Evolutionary conservation across 2,888 invertebrate genomes (phyloP).

Genomic region (Acleris cristana): DNA sequence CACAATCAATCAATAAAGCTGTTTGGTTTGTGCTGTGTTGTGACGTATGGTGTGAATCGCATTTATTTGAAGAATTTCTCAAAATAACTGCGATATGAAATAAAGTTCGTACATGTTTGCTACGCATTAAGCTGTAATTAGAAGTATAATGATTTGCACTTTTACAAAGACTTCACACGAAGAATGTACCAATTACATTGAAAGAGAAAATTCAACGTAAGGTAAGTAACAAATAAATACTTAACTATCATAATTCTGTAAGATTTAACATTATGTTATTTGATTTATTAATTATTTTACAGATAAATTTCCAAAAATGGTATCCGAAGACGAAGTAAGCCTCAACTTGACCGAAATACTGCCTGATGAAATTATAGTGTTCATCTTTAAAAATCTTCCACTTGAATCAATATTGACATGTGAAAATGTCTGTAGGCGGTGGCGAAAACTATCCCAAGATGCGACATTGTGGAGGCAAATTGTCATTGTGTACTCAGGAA

Average conservation of each 20-base stretch:
- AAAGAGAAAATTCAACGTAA: slow-evolving; percentile 7
- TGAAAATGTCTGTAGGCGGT: slow-evolving; percentile 66
- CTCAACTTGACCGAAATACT: slow-evolving; percentile 46
- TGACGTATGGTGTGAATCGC: slow-evolving; percentile 30
- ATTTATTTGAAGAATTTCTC: slow-evolving; percentile 29
- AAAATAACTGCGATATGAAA: slow-evolving; percentile 25
- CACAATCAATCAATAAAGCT: no score
- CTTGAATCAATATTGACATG: slow-evolving; percentile 63
- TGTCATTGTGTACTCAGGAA: slow-evolving; percentile 66
- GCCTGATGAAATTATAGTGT: slow-evolving; percentile 71
- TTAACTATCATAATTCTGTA: not conserved
- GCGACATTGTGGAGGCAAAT: slow-evolving; percentile 63
- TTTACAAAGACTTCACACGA: slow-evolving; percentile 36
- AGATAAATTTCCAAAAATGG: slow-evolving; percentile 22
- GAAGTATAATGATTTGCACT: slow-evolving; percentile 58
- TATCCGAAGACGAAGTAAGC: slow-evolving; percentile 42
- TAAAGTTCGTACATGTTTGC: slow-evolving; percentile 34
- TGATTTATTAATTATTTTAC: not conserved
- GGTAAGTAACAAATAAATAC: not conserved
- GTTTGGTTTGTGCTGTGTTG: slow-evolving; percentile 8
- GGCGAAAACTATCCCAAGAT: slow-evolving; percentile 66
- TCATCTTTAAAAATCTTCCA: slow-evolving; percentile 67
- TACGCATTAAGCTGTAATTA: slow-evolving; percentile 52
- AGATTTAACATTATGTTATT: not conserved
- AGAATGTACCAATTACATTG: slow-evolving; percentile 6